Evolutionary conservation across 2,113 vertebrate genomes (phyloP).

Genomic region (Azemiops feae): DNA sequence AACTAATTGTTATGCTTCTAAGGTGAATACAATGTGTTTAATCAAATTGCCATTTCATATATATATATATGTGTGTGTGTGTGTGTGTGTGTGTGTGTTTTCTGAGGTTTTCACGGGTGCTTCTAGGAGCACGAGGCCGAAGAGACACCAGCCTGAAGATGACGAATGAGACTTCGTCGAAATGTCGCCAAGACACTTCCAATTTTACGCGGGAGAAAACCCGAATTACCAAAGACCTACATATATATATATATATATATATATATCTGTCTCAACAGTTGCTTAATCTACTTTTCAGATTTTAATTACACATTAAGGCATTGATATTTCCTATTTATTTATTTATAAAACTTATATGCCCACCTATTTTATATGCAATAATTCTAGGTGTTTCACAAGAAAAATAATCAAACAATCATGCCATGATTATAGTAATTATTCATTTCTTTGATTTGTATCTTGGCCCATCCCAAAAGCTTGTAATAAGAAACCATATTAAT

Average conservation of each 20-base stretch:
- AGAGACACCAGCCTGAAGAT: no score
- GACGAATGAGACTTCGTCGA: no score
- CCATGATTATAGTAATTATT: neutral
- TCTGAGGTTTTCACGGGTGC: no score
- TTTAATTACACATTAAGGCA: slow-evolving; percentile 5
- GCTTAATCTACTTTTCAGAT: slow-evolving; percentile 12
- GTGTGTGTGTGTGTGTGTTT: no score
- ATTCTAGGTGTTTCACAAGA: neutral
- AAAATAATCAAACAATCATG: neutral
- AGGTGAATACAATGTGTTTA: neutral
- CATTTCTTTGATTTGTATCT: neutral
- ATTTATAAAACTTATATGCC: neutral
- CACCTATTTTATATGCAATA: neutral
- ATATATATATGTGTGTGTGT: neutral
- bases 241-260: neutral
- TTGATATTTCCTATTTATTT: neutral
- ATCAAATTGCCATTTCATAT: slow-evolving; percentile 8
- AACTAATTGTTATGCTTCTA: neutral
- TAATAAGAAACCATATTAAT: neutral
- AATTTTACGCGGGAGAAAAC: no score
- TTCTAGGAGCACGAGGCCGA: no score
- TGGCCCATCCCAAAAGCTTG: neutral
- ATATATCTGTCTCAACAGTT: neutral
- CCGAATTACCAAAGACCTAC: slow-evolving; percentile 2
- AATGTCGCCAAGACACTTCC: no score